Percentiles rank a stretch among this genome's conserved stretches.
Conservation (phyloP, 2,113 vertebrate genomes). For the Gymnocephalus cernua region DNA sequence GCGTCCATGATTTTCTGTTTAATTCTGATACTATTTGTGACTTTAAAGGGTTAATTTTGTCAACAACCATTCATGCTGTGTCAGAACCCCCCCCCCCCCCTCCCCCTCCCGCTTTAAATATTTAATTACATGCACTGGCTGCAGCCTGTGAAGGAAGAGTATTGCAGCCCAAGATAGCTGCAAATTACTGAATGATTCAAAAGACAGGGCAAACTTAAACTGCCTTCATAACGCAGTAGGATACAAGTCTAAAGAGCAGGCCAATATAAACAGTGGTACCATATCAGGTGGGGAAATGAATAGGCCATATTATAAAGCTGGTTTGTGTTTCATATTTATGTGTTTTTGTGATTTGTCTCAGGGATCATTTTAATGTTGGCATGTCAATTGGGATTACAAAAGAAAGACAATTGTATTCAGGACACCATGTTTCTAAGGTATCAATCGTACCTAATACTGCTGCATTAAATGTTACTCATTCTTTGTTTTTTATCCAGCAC, state of each 20-base stretch:
- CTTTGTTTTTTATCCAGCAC: conserved; percentile 22
- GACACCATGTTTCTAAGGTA: background rate
- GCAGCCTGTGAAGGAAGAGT: conserved; percentile 67
- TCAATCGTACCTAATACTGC: background rate
- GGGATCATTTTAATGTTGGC: background rate
- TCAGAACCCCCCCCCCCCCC: too few relatives aligned
- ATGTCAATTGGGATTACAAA: background rate
- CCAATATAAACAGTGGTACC: conserved; percentile 4
- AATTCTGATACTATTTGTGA: conserved; percentile 17
- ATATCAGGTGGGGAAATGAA: background rate
- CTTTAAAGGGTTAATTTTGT: conserved; percentile 64
- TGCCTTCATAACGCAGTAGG: conserved; percentile 50
- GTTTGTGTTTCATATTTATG: background rate
- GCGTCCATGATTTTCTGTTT: background rate
- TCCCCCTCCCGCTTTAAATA: conserved; percentile 79
- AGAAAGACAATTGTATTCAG: background rate
- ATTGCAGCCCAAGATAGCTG: conserved; percentile 78
- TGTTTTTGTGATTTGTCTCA: background rate
- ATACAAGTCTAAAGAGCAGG: conserved; percentile 25
- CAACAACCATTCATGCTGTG: conserved; percentile 61
- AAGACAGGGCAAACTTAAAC: conserved; percentile 66
- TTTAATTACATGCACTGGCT: conserved; percentile 77
- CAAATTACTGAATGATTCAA: conserved; percentile 82
- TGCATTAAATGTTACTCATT: conserved; percentile 15
- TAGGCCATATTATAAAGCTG: background rate